Conservation (phyloP, 2,113 vertebrate species). For the Lasiurus borealis region DNA sequence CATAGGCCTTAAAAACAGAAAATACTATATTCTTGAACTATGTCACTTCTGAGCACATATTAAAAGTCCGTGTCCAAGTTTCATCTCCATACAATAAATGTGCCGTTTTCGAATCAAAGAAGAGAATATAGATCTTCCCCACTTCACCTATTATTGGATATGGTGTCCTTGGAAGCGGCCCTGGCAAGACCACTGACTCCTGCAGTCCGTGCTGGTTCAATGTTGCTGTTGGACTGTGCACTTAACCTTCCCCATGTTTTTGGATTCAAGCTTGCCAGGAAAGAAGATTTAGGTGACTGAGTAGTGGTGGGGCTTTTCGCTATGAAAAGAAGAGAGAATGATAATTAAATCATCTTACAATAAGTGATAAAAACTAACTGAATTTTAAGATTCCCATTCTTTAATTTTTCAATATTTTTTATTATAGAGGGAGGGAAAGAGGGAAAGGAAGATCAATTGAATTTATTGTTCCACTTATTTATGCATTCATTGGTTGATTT, state of each 20-base stretch:
- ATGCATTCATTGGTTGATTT: background rate
- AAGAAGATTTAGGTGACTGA: conserved; percentile 99
- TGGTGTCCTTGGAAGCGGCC: conserved; percentile 96
- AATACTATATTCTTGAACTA: background rate
- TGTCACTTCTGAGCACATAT: background rate
- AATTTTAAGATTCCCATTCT: background rate
- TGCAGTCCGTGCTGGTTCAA: conserved; percentile 96
- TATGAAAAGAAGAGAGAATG: conserved; percentile 74
- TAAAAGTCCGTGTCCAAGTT: background rate
- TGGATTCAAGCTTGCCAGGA: conserved; percentile 98
- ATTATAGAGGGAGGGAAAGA: too few species aligned
- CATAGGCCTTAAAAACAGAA: background rate
- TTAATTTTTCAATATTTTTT: background rate
- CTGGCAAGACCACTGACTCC: conserved; percentile 97
- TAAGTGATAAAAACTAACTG: background rate
- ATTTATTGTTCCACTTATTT: background rate
- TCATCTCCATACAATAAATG: background rate
- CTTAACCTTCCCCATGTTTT: conserved; percentile 99
- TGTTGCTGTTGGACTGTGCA: conserved; percentile 96
- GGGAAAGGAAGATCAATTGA: too few species aligned
- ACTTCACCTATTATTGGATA: conserved; percentile 97
- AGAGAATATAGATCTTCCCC: background rate
- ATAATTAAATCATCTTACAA: background rate
- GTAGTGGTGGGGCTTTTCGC: conserved; percentile 99
- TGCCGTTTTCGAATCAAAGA: background rate